Conservation (phyloP, 2,113 vertebrate species). For the Phoxinus phoxinus region DNA sequence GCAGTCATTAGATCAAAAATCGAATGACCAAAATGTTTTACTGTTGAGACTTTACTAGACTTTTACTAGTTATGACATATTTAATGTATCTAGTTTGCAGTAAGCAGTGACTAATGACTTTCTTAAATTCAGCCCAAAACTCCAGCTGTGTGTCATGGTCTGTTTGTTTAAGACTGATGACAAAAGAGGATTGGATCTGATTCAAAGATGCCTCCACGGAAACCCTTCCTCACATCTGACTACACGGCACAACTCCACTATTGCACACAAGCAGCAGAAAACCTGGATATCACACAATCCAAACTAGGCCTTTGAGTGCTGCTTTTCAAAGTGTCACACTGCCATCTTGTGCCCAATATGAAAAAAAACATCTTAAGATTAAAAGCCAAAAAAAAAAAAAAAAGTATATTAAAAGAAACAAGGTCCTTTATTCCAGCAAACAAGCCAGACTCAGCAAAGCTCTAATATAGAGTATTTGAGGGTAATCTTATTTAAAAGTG, state of each 20-base stretch:
- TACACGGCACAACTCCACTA: neutral
- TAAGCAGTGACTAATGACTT: constrained; percentile 4
- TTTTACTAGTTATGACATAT: neutral
- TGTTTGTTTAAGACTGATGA: neutral
- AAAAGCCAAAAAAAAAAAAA: neutral
- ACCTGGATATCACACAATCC: neutral
- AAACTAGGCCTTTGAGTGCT: neutral
- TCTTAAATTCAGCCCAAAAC: neutral
- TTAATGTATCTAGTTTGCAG: neutral
- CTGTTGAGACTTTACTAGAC: neutral
- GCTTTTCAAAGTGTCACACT: constrained; percentile 49
- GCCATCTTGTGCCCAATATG: constrained; percentile 54
- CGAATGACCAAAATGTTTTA: neutral
- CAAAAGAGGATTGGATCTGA: constrained; percentile 28
- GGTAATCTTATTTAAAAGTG: constrained; percentile 31
- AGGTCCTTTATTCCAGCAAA: neutral
- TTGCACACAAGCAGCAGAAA: neutral
- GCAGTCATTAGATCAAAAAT: neutral
- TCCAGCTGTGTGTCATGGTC: neutral
- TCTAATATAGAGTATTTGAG: neutral
- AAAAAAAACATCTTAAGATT: neutral
- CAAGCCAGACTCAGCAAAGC: neutral
- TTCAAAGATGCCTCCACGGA: constrained; percentile 21
- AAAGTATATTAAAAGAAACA: neutral
- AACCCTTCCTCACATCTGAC: constrained; percentile 10